Conservation (phyloP, 2,113 vertebrate genomes). For the Gobius niger region DNA sequence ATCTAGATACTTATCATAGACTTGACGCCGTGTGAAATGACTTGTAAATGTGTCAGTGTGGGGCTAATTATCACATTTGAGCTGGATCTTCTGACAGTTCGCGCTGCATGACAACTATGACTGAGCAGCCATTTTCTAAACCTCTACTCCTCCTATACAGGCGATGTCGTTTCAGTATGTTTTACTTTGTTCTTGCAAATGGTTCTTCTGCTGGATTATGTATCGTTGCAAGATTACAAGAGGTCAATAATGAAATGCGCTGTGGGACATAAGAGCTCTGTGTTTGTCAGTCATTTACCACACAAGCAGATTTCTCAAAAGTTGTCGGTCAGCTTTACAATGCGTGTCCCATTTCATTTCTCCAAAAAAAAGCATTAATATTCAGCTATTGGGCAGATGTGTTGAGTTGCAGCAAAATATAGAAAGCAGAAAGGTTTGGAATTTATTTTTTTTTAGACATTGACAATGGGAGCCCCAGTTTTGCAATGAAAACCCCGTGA, state of each 20-base stretch:
- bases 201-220: too few species aligned
- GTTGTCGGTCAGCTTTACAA: not conserved
- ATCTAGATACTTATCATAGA: not conserved
- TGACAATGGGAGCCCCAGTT: too few species aligned
- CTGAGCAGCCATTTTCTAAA: slow-evolving; percentile 20
- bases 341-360: not conserved
- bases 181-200: too few species aligned
- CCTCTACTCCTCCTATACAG: slow-evolving; percentile 4
- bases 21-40: not conserved
- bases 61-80: slow-evolving; percentile 54
- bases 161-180: not conserved
- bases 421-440: not conserved
- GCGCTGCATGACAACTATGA: slow-evolving; percentile 57
- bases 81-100: slow-evolving; percentile 40
- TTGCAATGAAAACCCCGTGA: not conserved
- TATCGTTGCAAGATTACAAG: too few species aligned
- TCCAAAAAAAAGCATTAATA: not conserved
- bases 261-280: slow-evolving; percentile 7
- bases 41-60: slow-evolving; percentile 9
- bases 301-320: too few species aligned
- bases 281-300: not conserved
- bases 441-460: too few species aligned
- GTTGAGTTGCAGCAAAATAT: not conserved
- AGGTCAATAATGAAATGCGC: too few species aligned
- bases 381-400: not conserved